Evolutionary conservation across 2,888 invertebrate genomes (phyloP).

Genomic region (Nomada ferruginata): DNA sequence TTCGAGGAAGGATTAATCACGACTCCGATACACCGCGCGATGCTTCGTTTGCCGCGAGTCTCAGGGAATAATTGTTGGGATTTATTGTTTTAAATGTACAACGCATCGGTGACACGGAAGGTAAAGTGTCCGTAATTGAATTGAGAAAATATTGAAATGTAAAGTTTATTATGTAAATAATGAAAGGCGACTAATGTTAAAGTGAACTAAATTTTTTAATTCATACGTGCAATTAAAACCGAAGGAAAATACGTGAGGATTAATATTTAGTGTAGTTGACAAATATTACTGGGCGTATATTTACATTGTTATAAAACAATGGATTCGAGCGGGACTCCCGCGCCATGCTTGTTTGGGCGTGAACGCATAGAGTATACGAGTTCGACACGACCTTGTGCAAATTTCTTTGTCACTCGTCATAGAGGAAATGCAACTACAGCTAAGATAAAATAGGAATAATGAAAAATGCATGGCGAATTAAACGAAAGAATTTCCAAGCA

Average conservation of each 20-base stretch:
- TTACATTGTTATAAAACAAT: conserved; percentile 30
- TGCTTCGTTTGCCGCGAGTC: conserved; percentile 30
- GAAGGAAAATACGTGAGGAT: not conserved
- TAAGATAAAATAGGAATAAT: not conserved
- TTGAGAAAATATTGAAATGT: conserved; percentile 1
- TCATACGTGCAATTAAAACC: not conserved
- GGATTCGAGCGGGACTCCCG: conserved; percentile 49
- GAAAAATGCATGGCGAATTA: not conserved
- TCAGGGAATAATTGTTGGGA: conserved; percentile 32
- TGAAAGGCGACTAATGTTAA: not conserved
- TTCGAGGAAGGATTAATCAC: conserved; percentile 55
- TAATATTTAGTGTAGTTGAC: not conserved
- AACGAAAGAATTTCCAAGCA: conserved; percentile 8
- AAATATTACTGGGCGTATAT: not conserved
- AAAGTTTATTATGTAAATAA: not conserved
- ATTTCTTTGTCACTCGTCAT: conserved; percentile 6
- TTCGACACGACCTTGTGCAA: conserved; percentile 27
- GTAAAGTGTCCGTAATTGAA: not conserved
- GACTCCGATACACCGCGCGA: conserved; percentile 11
- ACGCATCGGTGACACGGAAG: too few relatives aligned
- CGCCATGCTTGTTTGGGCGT: conserved; percentile 80
- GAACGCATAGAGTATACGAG: conserved; percentile 60
- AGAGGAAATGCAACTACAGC: not conserved
- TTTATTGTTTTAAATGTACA: conserved; percentile 17
- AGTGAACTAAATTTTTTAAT: not conserved